Base-by-base conservation (phyloP, 2,888 invertebrate genomes). In the Carcina quercana region DNA sequence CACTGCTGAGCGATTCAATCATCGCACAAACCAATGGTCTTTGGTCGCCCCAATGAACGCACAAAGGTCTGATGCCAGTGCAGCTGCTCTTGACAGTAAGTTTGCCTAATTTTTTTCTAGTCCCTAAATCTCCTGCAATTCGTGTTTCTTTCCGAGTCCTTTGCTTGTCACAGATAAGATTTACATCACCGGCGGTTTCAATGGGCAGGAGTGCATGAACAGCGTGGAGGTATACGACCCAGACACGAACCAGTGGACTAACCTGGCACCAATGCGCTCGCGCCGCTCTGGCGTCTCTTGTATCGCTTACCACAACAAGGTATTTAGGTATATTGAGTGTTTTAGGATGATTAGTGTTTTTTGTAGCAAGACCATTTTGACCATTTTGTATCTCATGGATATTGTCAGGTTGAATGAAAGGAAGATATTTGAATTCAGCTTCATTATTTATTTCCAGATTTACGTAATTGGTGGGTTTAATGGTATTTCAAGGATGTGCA, bases 241-340 rank as follows among this genome's bases (percentile, higher is more conserved):
- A 0, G 87, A 88, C 35, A 85, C 87, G 4, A 93, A 95, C 71
- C 92, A 92, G 58, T 95, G 95, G 95, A 91, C 92, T 0, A 79
- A 91, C 50, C 88, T 97, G 38, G 88, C 91, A 34, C 86, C 92
- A 44, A 65, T 93, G 97, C 87, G 94, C 53, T 94, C 90, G 14
- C 86, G 93, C 7, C 87, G 97, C 27, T 95, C 95, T n/a, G 97
- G 97, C 1, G 94, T 96, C 11, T 94, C 95, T 0, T 94, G 95
- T 63, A 93, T 95, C 35, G 88, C 95, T 6, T 95, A 95, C 74
- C 92, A 92, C 64, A 91, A 90, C 47, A 88, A 87, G 71, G 85
- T 93, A 73, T 69, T 65, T 59, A 29, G 12, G n/a, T n/a, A n/a
- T n/a, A n/a, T n/a, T n/a, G n/a, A n/a, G n/a, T n/a, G n/a, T n/a